phyloP scores from a whole-genome alignment of 2,113 vertebrate genomes.

The Myrmecobius fasciatus region DNA sequence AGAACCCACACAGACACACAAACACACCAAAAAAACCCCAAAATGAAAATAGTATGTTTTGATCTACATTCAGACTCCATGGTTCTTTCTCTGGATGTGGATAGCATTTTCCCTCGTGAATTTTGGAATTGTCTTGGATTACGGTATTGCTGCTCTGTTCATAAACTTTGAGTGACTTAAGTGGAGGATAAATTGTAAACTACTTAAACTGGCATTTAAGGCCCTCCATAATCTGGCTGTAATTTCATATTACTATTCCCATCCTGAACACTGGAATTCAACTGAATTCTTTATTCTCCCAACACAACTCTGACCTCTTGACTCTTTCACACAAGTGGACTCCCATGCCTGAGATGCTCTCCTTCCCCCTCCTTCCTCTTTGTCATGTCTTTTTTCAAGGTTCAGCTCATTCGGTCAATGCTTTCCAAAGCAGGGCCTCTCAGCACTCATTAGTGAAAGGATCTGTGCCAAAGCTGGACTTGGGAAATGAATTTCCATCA shows the following conservation, averaged over 20 bases:
- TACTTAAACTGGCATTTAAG: not conserved
- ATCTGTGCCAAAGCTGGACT: not conserved
- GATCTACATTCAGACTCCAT: not conserved
- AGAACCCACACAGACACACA: no score
- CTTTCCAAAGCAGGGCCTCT: not conserved
- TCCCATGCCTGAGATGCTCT: not conserved
- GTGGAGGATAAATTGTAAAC: not conserved
- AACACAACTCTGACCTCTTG: not conserved
- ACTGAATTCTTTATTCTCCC: not conserved
- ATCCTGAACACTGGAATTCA: not conserved
- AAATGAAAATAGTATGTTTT: no score
- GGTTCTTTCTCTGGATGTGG: not conserved
- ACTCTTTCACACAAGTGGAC: not conserved
- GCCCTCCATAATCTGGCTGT: not conserved
- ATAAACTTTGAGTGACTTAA: not conserved
- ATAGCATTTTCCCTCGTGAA: not conserved
- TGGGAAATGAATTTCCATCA: not conserved
- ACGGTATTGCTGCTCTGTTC: not conserved
- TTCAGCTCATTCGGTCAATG: not conserved
- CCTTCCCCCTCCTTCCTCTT: not conserved
- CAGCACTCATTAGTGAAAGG: not conserved
- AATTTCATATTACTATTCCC: not conserved
- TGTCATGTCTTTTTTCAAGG: not conserved
- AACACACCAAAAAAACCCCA: not conserved
- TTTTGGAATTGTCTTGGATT: not conserved